These are phyloP conservation scores for Chelonia mydas DNA, from an alignment of 2,797 vertebrate species.

Conservation along the genomic window DNA sequence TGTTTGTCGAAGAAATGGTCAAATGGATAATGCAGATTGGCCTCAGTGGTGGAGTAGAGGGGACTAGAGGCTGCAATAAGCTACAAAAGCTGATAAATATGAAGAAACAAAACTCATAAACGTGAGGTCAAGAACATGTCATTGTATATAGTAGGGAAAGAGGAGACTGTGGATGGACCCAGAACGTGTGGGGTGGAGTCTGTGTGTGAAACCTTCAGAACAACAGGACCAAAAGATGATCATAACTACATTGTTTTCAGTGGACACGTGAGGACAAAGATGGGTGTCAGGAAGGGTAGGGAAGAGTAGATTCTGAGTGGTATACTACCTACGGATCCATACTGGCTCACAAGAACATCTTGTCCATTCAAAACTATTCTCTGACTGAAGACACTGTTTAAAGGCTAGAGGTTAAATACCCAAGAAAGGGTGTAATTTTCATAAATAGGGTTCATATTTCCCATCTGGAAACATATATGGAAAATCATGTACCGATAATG, in stretches of 20 bases:
- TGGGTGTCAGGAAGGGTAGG: background rate
- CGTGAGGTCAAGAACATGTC: background rate
- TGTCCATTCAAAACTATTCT: conserved; percentile 27
- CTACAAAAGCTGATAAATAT: background rate
- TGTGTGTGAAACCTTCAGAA: background rate
- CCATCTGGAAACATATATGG: conserved; percentile 63
- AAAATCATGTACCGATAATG: background rate
- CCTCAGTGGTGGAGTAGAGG: background rate
- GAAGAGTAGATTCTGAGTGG: background rate
- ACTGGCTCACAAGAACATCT: background rate
- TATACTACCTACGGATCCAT: background rate
- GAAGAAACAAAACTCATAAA: background rate
- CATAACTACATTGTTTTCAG: background rate
- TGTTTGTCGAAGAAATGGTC: background rate
- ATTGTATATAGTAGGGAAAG: background rate
- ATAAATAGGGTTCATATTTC: conserved; percentile 68
- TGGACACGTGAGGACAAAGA: background rate
- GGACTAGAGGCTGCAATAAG: background rate
- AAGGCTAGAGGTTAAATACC: conserved; percentile 47
- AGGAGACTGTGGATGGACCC: background rate
- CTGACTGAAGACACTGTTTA: conserved; percentile 48
- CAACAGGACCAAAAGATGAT: background rate
- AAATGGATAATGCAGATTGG: background rate
- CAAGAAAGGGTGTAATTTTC: conserved; percentile 74
- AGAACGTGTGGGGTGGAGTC: background rate